A percentile compares a stretch with the other conserved stretches of the same genome.
phyloP scores from a whole-genome alignment of 2,113 vertebrate genomes.

The Pan paniscus region DNA sequence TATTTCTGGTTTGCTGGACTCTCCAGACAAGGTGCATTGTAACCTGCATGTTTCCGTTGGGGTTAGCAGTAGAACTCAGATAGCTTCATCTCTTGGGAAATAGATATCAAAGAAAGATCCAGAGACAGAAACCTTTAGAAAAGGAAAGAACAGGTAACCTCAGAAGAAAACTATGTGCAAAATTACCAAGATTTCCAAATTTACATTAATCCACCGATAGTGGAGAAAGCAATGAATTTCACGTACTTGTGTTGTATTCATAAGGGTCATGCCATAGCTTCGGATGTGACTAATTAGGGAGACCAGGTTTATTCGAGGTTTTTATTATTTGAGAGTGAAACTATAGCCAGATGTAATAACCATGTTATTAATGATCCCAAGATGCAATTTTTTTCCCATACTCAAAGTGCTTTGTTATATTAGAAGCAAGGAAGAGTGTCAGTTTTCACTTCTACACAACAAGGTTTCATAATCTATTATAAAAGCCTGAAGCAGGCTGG shows the following conservation, averaged over 20 bases:
- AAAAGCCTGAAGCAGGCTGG: neutral
- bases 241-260: too few relatives aligned
- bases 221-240: neutral
- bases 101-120: neutral
- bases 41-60: neutral
- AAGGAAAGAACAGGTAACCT: neutral
- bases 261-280: neutral
- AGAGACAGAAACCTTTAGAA: neutral
- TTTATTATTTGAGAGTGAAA: neutral
- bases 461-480: neutral
- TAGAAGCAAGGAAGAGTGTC: neutral
- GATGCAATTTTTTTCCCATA: neutral
- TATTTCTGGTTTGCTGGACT: neutral
- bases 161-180: neutral
- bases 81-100: neutral
- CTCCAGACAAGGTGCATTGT: fast-evolving
- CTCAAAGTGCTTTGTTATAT: neutral
- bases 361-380: neutral
- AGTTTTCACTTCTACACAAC: neutral
- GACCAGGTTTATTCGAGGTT: neutral
- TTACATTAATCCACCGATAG: neutral
- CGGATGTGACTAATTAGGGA: neutral
- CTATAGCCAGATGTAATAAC: neutral
- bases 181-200: neutral
- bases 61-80: neutral